Evolutionary conservation across 2,113 vertebrate genomes (phyloP), one percentile per base, ranked within the genome.

Genomic region (Meriones unguiculatus): DNA sequence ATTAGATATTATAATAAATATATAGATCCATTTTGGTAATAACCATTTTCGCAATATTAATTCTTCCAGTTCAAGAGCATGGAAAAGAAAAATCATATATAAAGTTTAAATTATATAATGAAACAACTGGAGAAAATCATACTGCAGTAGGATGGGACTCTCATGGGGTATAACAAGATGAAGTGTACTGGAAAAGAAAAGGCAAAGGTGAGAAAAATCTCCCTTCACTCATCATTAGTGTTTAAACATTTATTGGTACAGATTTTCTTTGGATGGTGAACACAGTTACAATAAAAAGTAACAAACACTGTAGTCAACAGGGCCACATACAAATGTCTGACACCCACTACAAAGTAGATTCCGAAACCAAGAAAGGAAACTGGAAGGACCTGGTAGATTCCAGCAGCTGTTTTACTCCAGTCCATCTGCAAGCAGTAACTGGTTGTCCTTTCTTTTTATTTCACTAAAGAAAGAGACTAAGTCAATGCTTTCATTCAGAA

Each of bases 221-320:
- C 46, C 46, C 15, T 77, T 70, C 50, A 22, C 7, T 35, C 18
- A 77, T 92, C 7, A 62, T 57, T 93, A 62, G n/a, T 24, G 72
- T 18, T 89, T 73, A 59, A 0, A n/a, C 32, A 18, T 85, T 69
- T 82, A 2, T 65, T 52, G 41, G 14, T 0, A 28, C 59, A 30
- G 57, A 80, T 78, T 72, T 81, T 69, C 25, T 92, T 91, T 88
- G 46, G 13, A 86, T 1, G 22, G 14, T 20, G 6, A 72, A 22
- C 24, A 25, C 65, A 69, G 41, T 86, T 97, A 41, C 77, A 76
- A 94, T 10, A 75, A 87, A 92, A 91, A 65, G 28, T 62, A 84
- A 64, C 2, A 82, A 70, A 75, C 24, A 75, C 30, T 94, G 89
- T 91, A 67, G 25, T 70, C 54, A 70, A 1, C 50, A 10, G 41